A percentile compares a stretch with the other conserved stretches of the same genome.
Evolutionary conservation across 2,888 invertebrate species (phyloP).

Genomic region (Phortica magna): DNA sequence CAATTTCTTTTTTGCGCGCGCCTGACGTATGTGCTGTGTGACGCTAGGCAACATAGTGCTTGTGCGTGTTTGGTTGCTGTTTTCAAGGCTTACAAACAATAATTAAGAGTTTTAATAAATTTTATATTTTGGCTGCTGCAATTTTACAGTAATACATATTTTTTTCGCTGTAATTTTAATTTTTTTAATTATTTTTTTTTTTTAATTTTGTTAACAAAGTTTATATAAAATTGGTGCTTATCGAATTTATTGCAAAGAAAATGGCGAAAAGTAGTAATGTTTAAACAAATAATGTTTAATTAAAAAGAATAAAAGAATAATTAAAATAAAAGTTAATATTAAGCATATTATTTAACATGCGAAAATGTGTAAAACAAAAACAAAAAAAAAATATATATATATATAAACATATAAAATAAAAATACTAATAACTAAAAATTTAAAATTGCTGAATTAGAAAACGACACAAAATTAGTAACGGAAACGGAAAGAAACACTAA

Average conservation of each 20-base stretch:
- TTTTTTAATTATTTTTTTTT: neutral
- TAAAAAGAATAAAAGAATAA: constrained; percentile 31
- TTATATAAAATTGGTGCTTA: constrained; percentile 67
- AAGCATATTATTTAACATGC: constrained; percentile 47
- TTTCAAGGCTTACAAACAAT: constrained; percentile 27
- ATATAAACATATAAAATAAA: constrained; percentile 39
- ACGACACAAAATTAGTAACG: constrained; percentile 44
- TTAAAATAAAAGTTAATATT: constrained; percentile 19
- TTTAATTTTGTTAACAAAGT: neutral
- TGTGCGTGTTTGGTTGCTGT: too few relatives aligned
- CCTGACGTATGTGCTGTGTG: neutral
- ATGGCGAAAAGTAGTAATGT: constrained; percentile 37
- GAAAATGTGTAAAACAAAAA: constrained; percentile 32
- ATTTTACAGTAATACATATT: neutral
- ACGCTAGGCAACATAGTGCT: too few relatives aligned
- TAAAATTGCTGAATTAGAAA: constrained; percentile 70
- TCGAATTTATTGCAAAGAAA: constrained; percentile 70
- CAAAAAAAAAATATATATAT: constrained; percentile 26
- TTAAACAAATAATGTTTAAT: constrained; percentile 28
- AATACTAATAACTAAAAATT: constrained; percentile 37
- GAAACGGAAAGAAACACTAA: constrained; percentile 39
- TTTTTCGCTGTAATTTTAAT: constrained; percentile 35
- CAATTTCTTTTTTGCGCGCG: too few relatives aligned
- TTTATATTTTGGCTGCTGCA: neutral
- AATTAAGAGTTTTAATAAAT: neutral